Conservation (phyloP, 2,888 invertebrate genomes). For the Biston stratarius region DNA sequence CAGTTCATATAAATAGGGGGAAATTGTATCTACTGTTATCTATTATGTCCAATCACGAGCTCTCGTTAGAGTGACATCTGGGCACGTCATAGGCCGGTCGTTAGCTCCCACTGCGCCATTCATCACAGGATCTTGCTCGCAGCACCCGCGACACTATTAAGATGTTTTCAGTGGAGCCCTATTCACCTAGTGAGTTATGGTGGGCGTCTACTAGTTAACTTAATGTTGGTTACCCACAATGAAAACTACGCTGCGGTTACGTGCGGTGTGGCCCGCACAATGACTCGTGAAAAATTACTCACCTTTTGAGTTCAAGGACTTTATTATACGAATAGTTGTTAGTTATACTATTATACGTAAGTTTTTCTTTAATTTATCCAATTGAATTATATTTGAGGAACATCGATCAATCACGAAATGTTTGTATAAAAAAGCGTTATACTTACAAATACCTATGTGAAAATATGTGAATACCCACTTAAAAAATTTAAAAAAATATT, state of each 20-base stretch:
- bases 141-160: slow-evolving; percentile 65
- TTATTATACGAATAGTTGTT: slow-evolving; percentile 22
- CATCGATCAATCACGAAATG: slow-evolving; percentile 28
- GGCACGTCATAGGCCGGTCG: slow-evolving; percentile 58
- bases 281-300: slow-evolving; percentile 57
- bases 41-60: slow-evolving; percentile 43
- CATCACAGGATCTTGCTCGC: slow-evolving; percentile 58
- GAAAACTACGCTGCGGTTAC: slow-evolving; percentile 56
- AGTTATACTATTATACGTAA: slow-evolving; percentile 27
- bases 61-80: slow-evolving; percentile 56
- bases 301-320: slow-evolving; percentile 52
- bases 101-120: slow-evolving; percentile 63
- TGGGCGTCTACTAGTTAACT: slow-evolving; percentile 65
- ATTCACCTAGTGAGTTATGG: slow-evolving; percentile 70
- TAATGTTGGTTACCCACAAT: slow-evolving; percentile 58
- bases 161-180: slow-evolving; percentile 62
- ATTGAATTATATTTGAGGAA: slow-evolving; percentile 36
- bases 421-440: background rate
- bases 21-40: too few species aligned
- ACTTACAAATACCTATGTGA: too few species aligned
- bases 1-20: too few species aligned
- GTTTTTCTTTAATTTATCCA: slow-evolving; percentile 34
- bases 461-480: too few species aligned
- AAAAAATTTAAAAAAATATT: too few species aligned
- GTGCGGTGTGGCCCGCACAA: slow-evolving; percentile 55